Conservation (phyloP, 2,888 invertebrate species). For the Euplexia lucipara region DNA sequence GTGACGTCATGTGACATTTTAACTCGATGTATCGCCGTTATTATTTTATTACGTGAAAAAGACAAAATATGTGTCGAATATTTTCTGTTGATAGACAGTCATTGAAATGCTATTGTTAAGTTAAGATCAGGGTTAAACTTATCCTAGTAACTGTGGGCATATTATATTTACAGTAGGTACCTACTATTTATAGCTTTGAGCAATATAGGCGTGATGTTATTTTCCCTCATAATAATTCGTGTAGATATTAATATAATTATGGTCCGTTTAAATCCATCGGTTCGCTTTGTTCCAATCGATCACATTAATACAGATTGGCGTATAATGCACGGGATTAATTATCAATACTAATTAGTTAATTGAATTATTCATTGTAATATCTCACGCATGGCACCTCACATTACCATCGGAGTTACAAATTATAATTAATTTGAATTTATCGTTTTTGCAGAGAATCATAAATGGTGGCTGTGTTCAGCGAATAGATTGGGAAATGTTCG, state of each 20-base stretch:
- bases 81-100: too few species aligned
- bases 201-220: too few species aligned
- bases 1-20: too few species aligned
- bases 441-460: slow-evolving; percentile 16
- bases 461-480: slow-evolving; percentile 3
- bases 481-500: not conserved
- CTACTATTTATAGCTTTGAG: too few species aligned
- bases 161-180: too few species aligned
- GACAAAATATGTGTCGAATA: too few species aligned
- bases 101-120: too few species aligned
- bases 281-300: slow-evolving; percentile 27
- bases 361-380: slow-evolving; percentile 55
- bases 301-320: slow-evolving; percentile 27
- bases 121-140: too few species aligned
- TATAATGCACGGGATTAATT: slow-evolving; percentile 49
- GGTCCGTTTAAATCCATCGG: slow-evolving; percentile 16
- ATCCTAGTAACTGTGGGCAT: too few species aligned
- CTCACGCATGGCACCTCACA: slow-evolving; percentile 50
- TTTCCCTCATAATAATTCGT: slow-evolving; percentile 19
- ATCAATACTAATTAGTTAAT: slow-evolving; percentile 47
- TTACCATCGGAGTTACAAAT: slow-evolving; percentile 39
- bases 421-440: slow-evolving; percentile 42
- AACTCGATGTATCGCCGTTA: too few species aligned
- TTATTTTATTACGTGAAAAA: too few species aligned
- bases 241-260: slow-evolving; percentile 6